Evolutionary conservation across 2,888 invertebrate species (phyloP), one percentile per base, ranked within the genome.

Genomic region (Epinotia demarniana): DNA sequence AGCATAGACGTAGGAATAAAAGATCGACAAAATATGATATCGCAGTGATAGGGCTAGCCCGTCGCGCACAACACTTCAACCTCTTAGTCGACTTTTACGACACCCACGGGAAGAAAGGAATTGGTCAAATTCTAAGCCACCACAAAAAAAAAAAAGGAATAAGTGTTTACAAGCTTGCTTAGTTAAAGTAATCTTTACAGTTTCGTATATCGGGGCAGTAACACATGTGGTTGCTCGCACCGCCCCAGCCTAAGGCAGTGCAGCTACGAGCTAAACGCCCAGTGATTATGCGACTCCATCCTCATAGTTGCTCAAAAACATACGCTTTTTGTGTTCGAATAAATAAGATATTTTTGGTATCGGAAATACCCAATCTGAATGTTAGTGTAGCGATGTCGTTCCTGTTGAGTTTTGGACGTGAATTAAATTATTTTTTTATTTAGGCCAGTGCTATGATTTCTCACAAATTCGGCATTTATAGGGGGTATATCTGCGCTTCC

Each of bases 231-330:
- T 64, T 74, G 69, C n/a, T 46, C 27, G 49, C 70, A 64, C 58
- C 63, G 63, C 33, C 23, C 46, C n/a, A 55, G 68, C 43, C 61
- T 63, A 57, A 46, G 43, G 68, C 75, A 72, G 72, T 77, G 57
- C 70, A 76, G 73, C 77, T 76, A 69, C 71, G 58, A 11, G n/a
- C 58, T 23, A 55, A 69, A 63, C 16, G 53, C 78, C 78, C 78
- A 78, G 77, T 78, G 73, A 46, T 39, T 39, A 39, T 73, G 57
- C 55, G 64, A 67, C 64, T 58, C 78, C 76, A 73, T 75, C 72
- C 43, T 70, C 55, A 49, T 61, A 18, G 60, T 79, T 79, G 79
- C 79, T 79, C 79, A 79, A 67, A 64, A 70, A 53, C 49, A 63
- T 70, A 62, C 63, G 75, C 70, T 70, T 75, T 66, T 72, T 58